These are phyloP conservation scores for Scophthalmus maximus DNA, from an alignment of 2,113 vertebrate species.

Conservation along the genomic window DNA sequence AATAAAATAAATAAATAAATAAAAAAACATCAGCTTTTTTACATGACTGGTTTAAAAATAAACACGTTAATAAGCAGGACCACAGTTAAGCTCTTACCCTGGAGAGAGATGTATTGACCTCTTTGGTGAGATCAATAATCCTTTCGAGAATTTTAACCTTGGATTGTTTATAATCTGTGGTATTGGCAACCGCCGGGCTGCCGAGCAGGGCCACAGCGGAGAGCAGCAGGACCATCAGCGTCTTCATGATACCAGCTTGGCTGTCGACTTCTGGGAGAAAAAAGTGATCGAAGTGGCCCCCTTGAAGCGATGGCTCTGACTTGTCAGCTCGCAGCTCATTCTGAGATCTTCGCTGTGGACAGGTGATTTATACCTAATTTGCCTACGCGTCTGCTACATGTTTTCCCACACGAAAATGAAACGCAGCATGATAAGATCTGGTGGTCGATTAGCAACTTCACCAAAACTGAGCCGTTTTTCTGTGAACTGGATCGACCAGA, in stretches of 20 bases:
- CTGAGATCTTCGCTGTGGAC: slow-evolving; percentile 3
- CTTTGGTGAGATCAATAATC: fast-evolving
- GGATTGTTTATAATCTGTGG: fast-evolving
- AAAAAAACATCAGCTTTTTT: neutral
- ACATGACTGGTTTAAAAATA: neutral
- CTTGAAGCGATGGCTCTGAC: slow-evolving; percentile 3
- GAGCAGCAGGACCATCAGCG: slow-evolving; percentile 23
- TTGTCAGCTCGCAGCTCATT: slow-evolving; percentile 18
- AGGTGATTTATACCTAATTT: slow-evolving; percentile 45
- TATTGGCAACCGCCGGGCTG: fast-evolving
- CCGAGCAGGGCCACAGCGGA: slow-evolving; percentile 4
- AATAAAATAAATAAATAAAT: neutral
- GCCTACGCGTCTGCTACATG: slow-evolving; percentile 20
- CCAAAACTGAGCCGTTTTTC: slow-evolving; percentile 17
- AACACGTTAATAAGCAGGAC: neutral
- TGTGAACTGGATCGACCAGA: too few relatives aligned
- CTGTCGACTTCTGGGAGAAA: neutral
- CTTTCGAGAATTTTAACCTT: fast-evolving
- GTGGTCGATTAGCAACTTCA: slow-evolving; percentile 43
- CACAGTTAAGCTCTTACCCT: slow-evolving; percentile 29
- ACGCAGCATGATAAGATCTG: slow-evolving; percentile 42
- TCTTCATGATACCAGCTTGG: slow-evolving; percentile 21
- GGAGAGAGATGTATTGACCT: fast-evolving
- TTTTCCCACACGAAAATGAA: neutral
- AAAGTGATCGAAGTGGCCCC: neutral